Base-by-base conservation (phyloP, 2,797 vertebrate genomes). In the Macropus fuliginosus region DNA sequence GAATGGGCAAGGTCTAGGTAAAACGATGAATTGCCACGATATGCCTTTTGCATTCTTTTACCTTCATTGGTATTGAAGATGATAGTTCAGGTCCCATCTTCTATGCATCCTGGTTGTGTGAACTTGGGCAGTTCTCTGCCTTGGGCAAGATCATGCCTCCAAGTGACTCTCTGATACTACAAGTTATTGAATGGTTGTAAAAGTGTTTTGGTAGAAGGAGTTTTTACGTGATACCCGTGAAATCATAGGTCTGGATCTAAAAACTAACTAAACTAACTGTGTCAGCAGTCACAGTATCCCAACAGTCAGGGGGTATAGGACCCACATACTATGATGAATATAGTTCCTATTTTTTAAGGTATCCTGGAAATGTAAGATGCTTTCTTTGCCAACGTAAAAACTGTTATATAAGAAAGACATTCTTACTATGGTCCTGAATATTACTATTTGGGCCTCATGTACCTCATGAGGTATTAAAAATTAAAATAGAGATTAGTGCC, bases 381-480 rank as follows among this genome's bases (percentile, higher is more conserved):
- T 91, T 54, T 91, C 93, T 96, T 59, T 52, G 40, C 31, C 91
- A 97, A 97, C 93, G 91, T 93, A 96, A 97, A 56, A 97, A 55
- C 62, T 94, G 92, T 96, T 92, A 92, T 21, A 0, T 95, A 96
- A 96, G 74, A 40, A 95, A 96, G 56, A 81, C 6, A 95, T 93
- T 91, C 91, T 97, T 46, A 31, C 90, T 92, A 95, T 90, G 87
- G 93, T 96, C 91, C 94, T 93, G 81, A 40, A 89, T 94, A 91
- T 91, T 92, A 28, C 57, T 95, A 66, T 95, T 91, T 56, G 89
- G 89, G 93, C 93, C 56, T 57, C 54, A 0, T 93, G 95, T 95
- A 92, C 98, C 98, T 97, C 40, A 66, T 96, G 91, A 96, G 92
- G 57, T 90, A 97, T 98, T 98, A 97, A 98, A 98, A 97, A 96